Evolutionary conservation across 1,140 invertebrate genomes (phyloP).

Genomic region (Drosophila miranda): DNA sequence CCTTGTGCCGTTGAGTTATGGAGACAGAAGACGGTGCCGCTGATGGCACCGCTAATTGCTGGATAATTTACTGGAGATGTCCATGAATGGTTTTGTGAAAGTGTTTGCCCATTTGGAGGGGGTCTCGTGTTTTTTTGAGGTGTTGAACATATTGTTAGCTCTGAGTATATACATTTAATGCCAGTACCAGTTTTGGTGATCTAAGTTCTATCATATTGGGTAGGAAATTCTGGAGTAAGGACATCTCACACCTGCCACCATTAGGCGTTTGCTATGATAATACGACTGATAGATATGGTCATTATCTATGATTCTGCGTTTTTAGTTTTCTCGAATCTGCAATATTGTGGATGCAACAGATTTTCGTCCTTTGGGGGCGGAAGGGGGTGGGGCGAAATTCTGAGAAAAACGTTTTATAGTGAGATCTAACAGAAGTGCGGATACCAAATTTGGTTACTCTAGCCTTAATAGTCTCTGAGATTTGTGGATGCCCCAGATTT

Average conservation of each 20-base stretch:
- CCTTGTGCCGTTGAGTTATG: slow-evolving; percentile 10
- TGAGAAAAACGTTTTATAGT: too few species aligned
- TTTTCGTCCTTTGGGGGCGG: too few species aligned
- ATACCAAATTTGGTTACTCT: too few species aligned
- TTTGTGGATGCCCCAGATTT: too few species aligned
- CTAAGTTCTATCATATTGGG: background rate
- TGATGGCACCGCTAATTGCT: slow-evolving; percentile 77
- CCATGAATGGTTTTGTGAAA: slow-evolving; percentile 44
- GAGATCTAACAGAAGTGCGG: too few species aligned
- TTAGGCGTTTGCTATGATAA: slow-evolving; percentile 8
- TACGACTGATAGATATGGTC: too few species aligned
- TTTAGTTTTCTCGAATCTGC: too few species aligned
- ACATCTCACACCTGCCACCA: slow-evolving; percentile 5
- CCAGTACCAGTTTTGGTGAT: too few species aligned
- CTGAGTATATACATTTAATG: background rate
- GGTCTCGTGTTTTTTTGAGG: slow-evolving; percentile 6
- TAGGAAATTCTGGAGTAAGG: background rate
- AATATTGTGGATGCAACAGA: too few species aligned
- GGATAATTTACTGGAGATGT: slow-evolving; percentile 63
- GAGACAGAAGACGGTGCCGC: slow-evolving; percentile 32
- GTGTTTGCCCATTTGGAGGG: slow-evolving; percentile 9
- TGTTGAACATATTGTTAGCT: slow-evolving; percentile 2
- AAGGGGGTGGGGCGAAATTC: too few species aligned
- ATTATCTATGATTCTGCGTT: too few species aligned
- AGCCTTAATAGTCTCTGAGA: too few species aligned